Evolutionary conservation across 2,113 vertebrate species (phyloP).

Genomic region (Athene noctua): DNA sequence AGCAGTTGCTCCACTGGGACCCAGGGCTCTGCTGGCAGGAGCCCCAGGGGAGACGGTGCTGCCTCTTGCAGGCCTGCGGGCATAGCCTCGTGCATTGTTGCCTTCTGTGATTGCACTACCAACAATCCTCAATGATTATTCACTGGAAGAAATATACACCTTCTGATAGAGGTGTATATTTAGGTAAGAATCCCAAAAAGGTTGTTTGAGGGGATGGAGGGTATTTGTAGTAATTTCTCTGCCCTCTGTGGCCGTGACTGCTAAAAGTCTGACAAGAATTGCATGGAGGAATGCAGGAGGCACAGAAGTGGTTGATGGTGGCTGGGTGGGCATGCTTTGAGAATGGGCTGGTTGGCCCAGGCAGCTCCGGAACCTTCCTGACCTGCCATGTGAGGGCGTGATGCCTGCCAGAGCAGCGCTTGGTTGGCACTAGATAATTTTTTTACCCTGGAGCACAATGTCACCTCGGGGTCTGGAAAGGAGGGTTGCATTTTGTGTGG

Average conservation of each 20-base stretch:
- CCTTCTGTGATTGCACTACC: neutral
- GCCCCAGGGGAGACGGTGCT: accelerated
- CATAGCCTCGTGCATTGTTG: accelerated
- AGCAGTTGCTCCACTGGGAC: accelerated
- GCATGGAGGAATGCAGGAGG: neutral
- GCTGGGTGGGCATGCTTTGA: accelerated
- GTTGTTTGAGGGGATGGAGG: neutral
- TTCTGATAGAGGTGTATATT: neutral
- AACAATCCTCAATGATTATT: neutral
- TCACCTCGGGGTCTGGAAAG: neutral
- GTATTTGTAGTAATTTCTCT: neutral
- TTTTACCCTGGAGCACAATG: neutral
- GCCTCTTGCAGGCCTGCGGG: accelerated
- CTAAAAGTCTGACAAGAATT: neutral
- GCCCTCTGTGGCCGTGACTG: accelerated
- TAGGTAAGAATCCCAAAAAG: neutral
- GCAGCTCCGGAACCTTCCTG: neutral
- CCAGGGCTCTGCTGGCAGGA: accelerated
- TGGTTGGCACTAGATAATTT: neutral
- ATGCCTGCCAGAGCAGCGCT: neutral
- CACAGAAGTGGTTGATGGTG: neutral
- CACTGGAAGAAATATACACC: neutral
- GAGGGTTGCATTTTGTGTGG: neutral
- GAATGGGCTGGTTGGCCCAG: neutral
- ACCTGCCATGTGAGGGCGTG: accelerated